These are phyloP conservation scores for Maniola jurtina DNA, from an alignment of 1,140 invertebrate species.

Conservation along the genomic window DNA sequence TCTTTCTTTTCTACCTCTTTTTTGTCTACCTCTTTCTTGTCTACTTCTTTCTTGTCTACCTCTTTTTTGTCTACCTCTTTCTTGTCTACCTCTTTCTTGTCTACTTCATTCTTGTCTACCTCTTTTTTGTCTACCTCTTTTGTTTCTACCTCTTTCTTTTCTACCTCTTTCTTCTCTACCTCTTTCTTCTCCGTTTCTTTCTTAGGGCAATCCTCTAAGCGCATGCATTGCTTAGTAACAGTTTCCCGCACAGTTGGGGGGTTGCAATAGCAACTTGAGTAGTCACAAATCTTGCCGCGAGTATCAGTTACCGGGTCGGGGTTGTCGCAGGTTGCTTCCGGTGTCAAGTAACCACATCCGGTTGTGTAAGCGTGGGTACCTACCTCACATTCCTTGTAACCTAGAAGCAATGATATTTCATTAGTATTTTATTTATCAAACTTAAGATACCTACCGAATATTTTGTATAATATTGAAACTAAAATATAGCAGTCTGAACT, in stretches of 20 bases:
- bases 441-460: too few species aligned
- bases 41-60: too few species aligned
- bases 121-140: too few species aligned
- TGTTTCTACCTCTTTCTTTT: too few species aligned
- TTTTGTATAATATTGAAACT: background rate
- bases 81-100: too few species aligned
- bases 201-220: slow-evolving; percentile 43
- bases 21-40: too few species aligned
- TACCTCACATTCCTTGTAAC: slow-evolving; percentile 36
- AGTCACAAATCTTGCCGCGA: slow-evolving; percentile 45
- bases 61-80: too few species aligned
- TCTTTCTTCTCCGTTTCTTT: background rate
- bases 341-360: slow-evolving; percentile 42
- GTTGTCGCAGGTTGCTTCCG: slow-evolving; percentile 47
- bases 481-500: too few species aligned
- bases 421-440: too few species aligned
- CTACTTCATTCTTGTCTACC: too few species aligned
- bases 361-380: slow-evolving; percentile 48
- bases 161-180: too few species aligned
- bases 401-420: slow-evolving; percentile 10
- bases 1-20: too few species aligned
- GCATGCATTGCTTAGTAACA: slow-evolving; percentile 39
- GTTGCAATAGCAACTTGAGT: slow-evolving; percentile 55
- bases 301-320: slow-evolving; percentile 37
- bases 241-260: slow-evolving; percentile 46